Percentiles rank a stretch among this genome's conserved stretches.
Conservation (phyloP, 2,113 vertebrate genomes). For the Poeciliopsis turrubarensis region DNA sequence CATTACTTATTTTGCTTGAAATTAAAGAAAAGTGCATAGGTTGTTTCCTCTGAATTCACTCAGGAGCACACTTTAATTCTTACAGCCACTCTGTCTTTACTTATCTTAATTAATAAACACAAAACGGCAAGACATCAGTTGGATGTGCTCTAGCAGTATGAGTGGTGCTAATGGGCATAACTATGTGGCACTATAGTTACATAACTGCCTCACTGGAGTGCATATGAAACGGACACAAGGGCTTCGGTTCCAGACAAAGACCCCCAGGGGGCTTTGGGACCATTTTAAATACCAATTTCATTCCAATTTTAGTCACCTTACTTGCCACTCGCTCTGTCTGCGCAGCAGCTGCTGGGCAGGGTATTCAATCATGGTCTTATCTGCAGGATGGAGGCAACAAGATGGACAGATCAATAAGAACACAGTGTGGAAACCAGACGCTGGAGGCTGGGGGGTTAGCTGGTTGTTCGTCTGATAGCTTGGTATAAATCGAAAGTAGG, state of each 20-base stretch:
- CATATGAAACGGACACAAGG: constrained; percentile 10
- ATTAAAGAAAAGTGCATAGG: background rate
- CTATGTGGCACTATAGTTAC: constrained; percentile 16
- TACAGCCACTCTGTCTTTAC: background rate
- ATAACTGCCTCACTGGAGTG: constrained; percentile 13
- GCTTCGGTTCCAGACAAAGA: constrained; percentile 13
- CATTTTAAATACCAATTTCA: constrained; percentile 60
- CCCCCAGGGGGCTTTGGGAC: constrained; percentile 23
- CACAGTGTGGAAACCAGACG: constrained; percentile 24
- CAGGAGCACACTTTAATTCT: background rate
- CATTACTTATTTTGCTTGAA: constrained; percentile 5
- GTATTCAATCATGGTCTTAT: constrained; percentile 62
- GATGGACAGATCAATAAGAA: constrained; percentile 70
- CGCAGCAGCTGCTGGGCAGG: constrained; percentile 56
- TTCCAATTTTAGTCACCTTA: constrained; percentile 47
- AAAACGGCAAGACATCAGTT: background rate
- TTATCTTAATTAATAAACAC: constrained; percentile 18
- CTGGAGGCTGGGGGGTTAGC: constrained; percentile 27
- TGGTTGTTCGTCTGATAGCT: constrained; percentile 33
- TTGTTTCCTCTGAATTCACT: background rate
- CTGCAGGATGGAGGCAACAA: constrained; percentile 28
- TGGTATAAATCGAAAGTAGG: constrained; percentile 48
- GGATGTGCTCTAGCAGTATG: background rate
- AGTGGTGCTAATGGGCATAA: constrained; percentile 5
- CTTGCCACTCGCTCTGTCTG: constrained; percentile 21